Base-by-base conservation (phyloP, 2,113 vertebrate genomes). In the Agapornis roseicollis region DNA sequence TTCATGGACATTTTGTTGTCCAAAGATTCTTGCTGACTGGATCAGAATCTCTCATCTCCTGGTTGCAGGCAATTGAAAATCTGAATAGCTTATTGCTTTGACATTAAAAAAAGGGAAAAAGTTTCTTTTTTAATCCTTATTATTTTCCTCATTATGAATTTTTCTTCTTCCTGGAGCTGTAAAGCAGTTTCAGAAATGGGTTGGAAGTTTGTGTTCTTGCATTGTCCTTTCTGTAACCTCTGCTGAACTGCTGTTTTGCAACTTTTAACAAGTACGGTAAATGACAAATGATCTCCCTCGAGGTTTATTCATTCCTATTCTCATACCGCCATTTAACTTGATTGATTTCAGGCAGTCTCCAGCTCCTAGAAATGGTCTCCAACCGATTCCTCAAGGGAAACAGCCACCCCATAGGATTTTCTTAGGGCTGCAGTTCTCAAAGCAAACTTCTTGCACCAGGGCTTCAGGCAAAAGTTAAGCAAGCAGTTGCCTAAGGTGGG, bases 231-330 rank as follows among this genome's bases (percentile, higher is more conserved):
- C 72, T 79, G 35, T 83, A 93, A 95, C 96, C 95, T 97, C 87
- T 94, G 80, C 82, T 90, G 80, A 88, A 82, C 53, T 80, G 92
- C 90, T 94, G 53, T 68, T 93, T 88, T 77, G 92, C 89, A 96
- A 95, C 90, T 97, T 96, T 91, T 95, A 97, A 94, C 88, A 95
- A 96, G 93, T 93, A n/a, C 46, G 50, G 55, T 86, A 96, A 95
- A 94, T 96, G 88, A 96, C 93, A 96, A 96, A 97, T 96, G 37
- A 81, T 88, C 85, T 96, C 96, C 94, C 93, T 96, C 5, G 76
- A 93, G 90, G 93, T 94, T 95, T 91, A 87, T 90, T 94, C 88
- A 90, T 95, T 93, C 77, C 70, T 69, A 13, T 90, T 73, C 82
- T 94, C 66, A 69, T 94, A 42, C 71, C 58, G 35, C 90, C 71